A percentile compares a stretch with the other conserved stretches of the same genome.
Evolutionary conservation across 2,888 invertebrate genomes (phyloP).

Genomic region (Argyra leucocephala): DNA sequence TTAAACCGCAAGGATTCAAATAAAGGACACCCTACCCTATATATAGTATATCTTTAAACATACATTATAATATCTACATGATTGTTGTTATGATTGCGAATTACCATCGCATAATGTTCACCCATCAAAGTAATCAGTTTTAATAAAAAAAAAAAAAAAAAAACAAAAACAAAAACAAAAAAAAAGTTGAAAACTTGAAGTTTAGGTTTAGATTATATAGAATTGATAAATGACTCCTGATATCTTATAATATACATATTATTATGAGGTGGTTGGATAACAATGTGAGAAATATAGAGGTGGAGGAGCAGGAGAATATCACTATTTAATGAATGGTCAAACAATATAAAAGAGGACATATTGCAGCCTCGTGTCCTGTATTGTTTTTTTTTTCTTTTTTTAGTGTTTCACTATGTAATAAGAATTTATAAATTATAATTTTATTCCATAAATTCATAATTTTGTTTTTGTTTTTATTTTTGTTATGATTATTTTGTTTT

Average conservation of each 20-base stretch:
- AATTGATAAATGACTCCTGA: neutral
- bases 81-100: no score
- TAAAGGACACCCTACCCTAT: neutral
- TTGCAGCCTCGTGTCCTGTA: conserved; percentile 1
- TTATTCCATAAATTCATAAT: neutral
- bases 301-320: no score
- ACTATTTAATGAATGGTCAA: conserved; percentile 2
- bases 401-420: neutral
- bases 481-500: no score
- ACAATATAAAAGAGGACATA: neutral
- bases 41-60: neutral
- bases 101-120: neutral
- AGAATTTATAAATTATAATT: neutral
- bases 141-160: neutral
- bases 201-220: neutral
- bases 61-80: no score
- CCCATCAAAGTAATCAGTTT: conserved; percentile 1
- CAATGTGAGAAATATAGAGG: neutral
- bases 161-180: neutral
- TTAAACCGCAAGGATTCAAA: neutral
- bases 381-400: neutral
- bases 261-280: neutral
- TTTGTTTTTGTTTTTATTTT: neutral
- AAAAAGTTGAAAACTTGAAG: neutral
- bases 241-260: neutral